Percentiles rank a stretch among this genome's conserved stretches.
phyloP scores from a whole-genome alignment of 2,888 invertebrate species.

The Cerceris rybyensis region DNA sequence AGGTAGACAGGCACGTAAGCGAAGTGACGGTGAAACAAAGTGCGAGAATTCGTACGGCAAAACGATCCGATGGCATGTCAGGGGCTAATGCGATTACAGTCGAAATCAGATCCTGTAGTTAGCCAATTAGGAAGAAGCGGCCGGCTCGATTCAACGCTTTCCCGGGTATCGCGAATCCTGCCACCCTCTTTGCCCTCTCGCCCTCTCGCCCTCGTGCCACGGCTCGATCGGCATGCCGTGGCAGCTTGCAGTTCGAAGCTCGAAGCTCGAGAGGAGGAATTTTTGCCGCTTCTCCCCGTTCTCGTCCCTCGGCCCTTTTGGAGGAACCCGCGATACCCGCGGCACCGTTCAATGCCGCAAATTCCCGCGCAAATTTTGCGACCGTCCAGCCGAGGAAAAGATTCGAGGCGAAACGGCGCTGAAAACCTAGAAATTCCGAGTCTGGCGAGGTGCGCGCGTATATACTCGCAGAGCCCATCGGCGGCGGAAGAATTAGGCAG shows the following conservation, averaged over 20 bases:
- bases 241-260: no score
- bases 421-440: conserved; percentile 65
- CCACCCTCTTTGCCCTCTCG: background rate
- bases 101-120: conserved; percentile 77
- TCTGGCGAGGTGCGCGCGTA: conserved; percentile 59
- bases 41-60: conserved; percentile 68
- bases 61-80: conserved; percentile 73
- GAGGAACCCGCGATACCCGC: no score
- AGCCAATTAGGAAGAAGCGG: conserved; percentile 74
- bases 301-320: no score
- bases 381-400: conserved; percentile 19
- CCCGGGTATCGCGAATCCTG: background rate
- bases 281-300: no score
- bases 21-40: conserved; percentile 55
- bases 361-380: conserved; percentile 46
- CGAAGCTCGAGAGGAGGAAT: background rate
- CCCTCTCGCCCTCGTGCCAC: background rate
- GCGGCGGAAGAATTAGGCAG: conserved; percentile 71
- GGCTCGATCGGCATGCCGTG: background rate
- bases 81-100: conserved; percentile 74
- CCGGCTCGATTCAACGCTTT: conserved; percentile 40
- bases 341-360: no score
- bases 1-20: conserved; percentile 20
- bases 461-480: conserved; percentile 54
- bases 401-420: conserved; percentile 46